These are phyloP conservation scores for Elymnias hypermnestra DNA, from an alignment of 1,140 invertebrate species.

Conservation along the genomic window DNA sequence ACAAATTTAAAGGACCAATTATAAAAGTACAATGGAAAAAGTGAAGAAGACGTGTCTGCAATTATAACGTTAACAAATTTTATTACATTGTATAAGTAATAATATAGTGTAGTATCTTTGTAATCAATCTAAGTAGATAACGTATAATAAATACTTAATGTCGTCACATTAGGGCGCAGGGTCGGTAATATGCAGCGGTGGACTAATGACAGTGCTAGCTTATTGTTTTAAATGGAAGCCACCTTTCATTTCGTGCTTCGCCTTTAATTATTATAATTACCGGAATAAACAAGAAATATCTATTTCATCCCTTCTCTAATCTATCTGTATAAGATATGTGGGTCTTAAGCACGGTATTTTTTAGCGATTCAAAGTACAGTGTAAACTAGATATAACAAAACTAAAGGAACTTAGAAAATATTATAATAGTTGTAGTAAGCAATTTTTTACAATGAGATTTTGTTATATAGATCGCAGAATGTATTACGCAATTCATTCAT, in stretches of 20 bases:
- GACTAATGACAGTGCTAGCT: constrained; percentile 59
- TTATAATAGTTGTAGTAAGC: too few species aligned
- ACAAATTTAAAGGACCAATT: too few species aligned
- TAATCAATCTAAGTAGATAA: constrained; percentile 31
- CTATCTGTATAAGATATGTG: constrained; percentile 47
- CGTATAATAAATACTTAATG: constrained; percentile 52
- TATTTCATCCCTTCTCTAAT: constrained; percentile 56
- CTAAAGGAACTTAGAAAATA: constrained; percentile 44
- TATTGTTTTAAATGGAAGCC: constrained; percentile 72
- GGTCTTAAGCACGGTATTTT: too few species aligned
- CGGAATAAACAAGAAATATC: constrained; percentile 45
- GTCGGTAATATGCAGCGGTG: constrained; percentile 38
- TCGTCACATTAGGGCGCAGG: constrained; percentile 62
- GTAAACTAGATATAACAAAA: too few species aligned
- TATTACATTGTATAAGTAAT: too few species aligned
- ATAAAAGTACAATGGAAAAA: too few species aligned
- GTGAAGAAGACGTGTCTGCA: too few species aligned
- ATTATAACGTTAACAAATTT: too few species aligned
- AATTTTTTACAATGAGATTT: too few species aligned
- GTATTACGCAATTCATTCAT: too few species aligned
- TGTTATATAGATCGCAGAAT: too few species aligned
- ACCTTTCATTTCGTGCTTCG: constrained; percentile 64
- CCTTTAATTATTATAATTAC: constrained; percentile 51
- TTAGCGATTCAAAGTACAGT: too few species aligned
- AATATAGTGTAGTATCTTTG: constrained; percentile 25